phyloP scores from a whole-genome alignment of 92 coral and sea anemone species.

The Chrysogorgia sp. region DNA sequence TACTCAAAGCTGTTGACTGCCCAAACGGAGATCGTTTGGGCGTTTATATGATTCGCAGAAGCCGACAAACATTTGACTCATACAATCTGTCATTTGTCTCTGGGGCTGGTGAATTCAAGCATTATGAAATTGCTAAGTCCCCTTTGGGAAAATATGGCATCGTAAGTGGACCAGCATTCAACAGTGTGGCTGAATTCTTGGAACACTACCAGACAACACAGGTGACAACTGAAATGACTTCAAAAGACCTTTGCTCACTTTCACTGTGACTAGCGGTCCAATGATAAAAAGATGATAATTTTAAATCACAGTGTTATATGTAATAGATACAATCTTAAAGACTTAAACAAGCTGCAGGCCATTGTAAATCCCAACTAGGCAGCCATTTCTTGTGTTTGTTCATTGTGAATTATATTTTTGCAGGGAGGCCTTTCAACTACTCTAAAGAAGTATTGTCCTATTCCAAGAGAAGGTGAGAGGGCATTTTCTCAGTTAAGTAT shows the following conservation, averaged over 20 bases:
- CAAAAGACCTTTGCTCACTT: too few species aligned
- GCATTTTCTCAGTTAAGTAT: not conserved
- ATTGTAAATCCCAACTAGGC: too few species aligned
- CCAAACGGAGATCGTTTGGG: constrained; percentile 33
- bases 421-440: not conserved
- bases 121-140: constrained; percentile 4
- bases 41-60: constrained; percentile 37
- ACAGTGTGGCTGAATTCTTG: constrained; percentile 8
- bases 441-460: constrained; percentile 4
- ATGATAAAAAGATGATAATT: too few species aligned
- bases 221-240: too few species aligned
- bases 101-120: constrained; percentile 13
- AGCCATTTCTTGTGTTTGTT: not conserved
- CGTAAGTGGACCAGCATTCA: constrained; percentile 28
- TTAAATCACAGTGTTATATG: too few species aligned
- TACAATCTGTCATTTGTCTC: constrained; percentile 9
- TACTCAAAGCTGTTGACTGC: constrained; percentile 31
- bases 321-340: too few species aligned
- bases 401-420: not conserved
- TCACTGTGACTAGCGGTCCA: too few species aligned
- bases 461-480: constrained; percentile 11
- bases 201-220: constrained; percentile 37
- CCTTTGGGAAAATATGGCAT: constrained; percentile 3
- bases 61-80: constrained; percentile 7
- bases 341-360: too few species aligned